Conservation (phyloP, 2,113 vertebrate species). For the Kryptolebias marmoratus region DNA sequence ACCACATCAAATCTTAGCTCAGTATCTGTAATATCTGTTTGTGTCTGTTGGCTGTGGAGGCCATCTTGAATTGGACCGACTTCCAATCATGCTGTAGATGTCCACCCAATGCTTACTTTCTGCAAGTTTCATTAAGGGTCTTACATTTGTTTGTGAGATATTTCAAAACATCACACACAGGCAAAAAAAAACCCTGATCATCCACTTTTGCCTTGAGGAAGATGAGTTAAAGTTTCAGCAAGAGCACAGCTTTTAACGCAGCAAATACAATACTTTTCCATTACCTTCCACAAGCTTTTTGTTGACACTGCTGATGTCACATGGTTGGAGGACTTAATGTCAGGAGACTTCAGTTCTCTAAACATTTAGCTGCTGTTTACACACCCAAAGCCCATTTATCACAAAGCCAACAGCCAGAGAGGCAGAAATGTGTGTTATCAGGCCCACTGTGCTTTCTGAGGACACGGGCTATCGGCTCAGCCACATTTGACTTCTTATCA, state of each 20-base stretch:
- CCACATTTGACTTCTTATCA: conserved; percentile 39
- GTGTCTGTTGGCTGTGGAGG: no score
- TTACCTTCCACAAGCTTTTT: background rate
- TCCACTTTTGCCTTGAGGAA: no score
- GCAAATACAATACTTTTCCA: background rate
- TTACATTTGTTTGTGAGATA: no score
- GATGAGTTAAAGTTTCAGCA: background rate
- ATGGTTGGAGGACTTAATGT: background rate
- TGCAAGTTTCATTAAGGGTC: no score
- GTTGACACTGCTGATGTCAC: background rate
- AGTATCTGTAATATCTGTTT: no score
- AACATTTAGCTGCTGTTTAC: conserved; percentile 36
- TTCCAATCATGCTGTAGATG: no score
- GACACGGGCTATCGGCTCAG: conserved; percentile 45
- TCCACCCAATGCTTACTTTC: no score
- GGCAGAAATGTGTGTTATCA: conserved; percentile 53
- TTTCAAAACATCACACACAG: no score
- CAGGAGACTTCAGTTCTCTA: conserved; percentile 10
- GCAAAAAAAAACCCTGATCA: no score
- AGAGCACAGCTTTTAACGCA: background rate
- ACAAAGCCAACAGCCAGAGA: conserved; percentile 45
- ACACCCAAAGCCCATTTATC: conserved; percentile 68
- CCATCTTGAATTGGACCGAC: no score
- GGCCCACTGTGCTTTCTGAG: conserved; percentile 2
- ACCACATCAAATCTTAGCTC: no score